These are phyloP conservation scores for Hesperophylax magnus DNA, from an alignment of 1,140 invertebrate species.

Conservation along the genomic window DNA sequence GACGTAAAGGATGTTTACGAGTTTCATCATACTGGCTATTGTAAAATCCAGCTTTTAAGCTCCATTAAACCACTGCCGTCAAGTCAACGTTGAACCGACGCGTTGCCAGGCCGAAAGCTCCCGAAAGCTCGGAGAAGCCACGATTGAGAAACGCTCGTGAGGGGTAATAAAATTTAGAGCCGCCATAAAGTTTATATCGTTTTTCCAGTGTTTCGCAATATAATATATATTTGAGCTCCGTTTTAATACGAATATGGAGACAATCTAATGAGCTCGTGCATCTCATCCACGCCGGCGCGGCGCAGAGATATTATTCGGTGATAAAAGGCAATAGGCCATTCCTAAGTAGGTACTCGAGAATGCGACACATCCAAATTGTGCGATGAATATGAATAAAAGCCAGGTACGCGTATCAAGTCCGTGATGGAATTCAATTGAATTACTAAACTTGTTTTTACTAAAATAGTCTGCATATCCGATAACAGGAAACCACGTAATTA, in stretches of 20 bases:
- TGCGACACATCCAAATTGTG: too few species aligned
- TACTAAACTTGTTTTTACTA: too few species aligned
- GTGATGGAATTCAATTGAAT: too few species aligned
- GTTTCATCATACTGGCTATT: conserved; percentile 32
- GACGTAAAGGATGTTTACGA: conserved; percentile 15
- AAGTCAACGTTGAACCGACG: conserved; percentile 1
- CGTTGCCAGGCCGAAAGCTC: background rate
- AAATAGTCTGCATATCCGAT: too few species aligned
- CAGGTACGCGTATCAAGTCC: too few species aligned
- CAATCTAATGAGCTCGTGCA: background rate
- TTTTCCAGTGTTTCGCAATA: conserved; percentile 40
- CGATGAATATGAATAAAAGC: too few species aligned
- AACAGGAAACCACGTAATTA: too few species aligned
- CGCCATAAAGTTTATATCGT: conserved; percentile 46
- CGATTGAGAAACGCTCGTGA: conserved; percentile 44
- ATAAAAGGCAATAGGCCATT: background rate
- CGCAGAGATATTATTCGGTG: background rate
- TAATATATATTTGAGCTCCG: background rate
- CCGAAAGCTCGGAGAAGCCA: background rate
- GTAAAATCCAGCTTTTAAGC: conserved; percentile 35
- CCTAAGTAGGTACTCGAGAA: too few species aligned
- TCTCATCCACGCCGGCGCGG: background rate
- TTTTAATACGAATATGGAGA: background rate
- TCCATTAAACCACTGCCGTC: conserved; percentile 36
- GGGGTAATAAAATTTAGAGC: conserved; percentile 47